Evolutionary conservation across 53 echinoderm and acorn worm species (phyloP).

Genomic region (Arbacia lixula): DNA sequence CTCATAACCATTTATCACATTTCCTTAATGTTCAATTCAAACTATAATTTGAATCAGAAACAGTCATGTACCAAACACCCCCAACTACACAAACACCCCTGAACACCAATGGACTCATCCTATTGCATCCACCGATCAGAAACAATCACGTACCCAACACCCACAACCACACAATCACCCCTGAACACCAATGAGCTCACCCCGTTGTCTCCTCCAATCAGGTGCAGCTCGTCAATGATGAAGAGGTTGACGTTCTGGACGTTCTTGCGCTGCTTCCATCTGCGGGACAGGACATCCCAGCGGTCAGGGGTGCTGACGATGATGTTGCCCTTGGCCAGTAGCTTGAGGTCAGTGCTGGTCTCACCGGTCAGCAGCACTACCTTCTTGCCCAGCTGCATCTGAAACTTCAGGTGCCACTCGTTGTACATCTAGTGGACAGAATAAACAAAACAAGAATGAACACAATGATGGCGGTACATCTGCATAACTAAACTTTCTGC

Average conservation of each 20-base stretch:
- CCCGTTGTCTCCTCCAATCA: constrained; percentile 98
- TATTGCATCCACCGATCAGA: too few species aligned
- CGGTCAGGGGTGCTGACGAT: constrained; percentile 98
- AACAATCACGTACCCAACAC: too few species aligned
- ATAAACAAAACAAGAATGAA: neutral
- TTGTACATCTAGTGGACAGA: constrained; percentile 75
- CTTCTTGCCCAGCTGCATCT: constrained; percentile 98
- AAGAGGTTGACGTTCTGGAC: constrained; percentile 98
- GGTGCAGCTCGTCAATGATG: constrained; percentile 93
- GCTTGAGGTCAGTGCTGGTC: constrained; percentile 98
- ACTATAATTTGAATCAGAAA: too few species aligned
- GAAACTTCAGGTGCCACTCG: constrained; percentile 99
- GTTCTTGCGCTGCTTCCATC: constrained; percentile 99
- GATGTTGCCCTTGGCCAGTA: constrained; percentile 98
- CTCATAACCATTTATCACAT: too few species aligned
- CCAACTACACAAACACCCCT: too few species aligned
- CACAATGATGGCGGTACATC: too few species aligned
- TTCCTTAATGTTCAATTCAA: too few species aligned
- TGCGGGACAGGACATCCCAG: constrained; percentile 93
- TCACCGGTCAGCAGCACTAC: constrained; percentile 92
- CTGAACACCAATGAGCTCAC: too few species aligned
- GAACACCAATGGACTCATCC: too few species aligned
- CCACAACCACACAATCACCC: too few species aligned
- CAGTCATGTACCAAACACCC: too few species aligned
- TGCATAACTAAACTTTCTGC: too few species aligned